phyloP scores from a whole-genome alignment of 2,797 vertebrate species.

The Mus minutoides region DNA sequence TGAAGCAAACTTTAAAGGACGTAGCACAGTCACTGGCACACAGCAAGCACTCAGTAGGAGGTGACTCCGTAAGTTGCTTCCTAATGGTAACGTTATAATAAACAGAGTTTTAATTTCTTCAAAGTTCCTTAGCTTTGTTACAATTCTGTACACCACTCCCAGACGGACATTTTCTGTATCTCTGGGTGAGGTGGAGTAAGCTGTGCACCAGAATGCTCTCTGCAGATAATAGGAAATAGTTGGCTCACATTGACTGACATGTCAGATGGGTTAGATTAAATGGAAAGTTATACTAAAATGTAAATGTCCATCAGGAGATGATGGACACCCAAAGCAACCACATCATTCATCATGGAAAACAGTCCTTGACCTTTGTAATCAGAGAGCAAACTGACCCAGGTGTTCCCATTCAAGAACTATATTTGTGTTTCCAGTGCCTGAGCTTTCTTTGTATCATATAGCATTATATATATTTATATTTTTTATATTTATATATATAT shows the following conservation, averaged over 20 bases:
- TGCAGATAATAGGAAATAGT: not conserved
- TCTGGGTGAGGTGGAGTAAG: not conserved
- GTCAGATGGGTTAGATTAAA: not conserved
- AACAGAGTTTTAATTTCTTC: conserved; percentile 34
- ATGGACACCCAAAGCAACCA: conserved; percentile 22
- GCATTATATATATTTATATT: not conserved
- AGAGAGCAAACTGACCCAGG: conserved; percentile 71
- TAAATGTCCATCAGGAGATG: conserved; percentile 37
- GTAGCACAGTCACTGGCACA: not conserved
- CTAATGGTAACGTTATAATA: not conserved
- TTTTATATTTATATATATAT: too few species aligned
- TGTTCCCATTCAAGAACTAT: conserved; percentile 24
- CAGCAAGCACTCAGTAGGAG: not conserved
- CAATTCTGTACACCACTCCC: not conserved
- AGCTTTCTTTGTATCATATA: not conserved
- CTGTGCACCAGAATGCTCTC: not conserved
- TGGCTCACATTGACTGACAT: not conserved
- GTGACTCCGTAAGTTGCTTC: not conserved
- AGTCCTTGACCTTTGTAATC: conserved; percentile 64
- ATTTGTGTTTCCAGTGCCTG: conserved; percentile 22
- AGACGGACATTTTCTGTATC: conserved; percentile 14
- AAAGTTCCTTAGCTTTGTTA: conserved; percentile 30
- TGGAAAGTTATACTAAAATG: conserved; percentile 48
- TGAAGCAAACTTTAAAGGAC: not conserved
- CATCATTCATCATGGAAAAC: conserved; percentile 58